Evolutionary conservation across 2,797 vertebrate genomes (phyloP).

Genomic region (Philypnodon macrostomus): DNA sequence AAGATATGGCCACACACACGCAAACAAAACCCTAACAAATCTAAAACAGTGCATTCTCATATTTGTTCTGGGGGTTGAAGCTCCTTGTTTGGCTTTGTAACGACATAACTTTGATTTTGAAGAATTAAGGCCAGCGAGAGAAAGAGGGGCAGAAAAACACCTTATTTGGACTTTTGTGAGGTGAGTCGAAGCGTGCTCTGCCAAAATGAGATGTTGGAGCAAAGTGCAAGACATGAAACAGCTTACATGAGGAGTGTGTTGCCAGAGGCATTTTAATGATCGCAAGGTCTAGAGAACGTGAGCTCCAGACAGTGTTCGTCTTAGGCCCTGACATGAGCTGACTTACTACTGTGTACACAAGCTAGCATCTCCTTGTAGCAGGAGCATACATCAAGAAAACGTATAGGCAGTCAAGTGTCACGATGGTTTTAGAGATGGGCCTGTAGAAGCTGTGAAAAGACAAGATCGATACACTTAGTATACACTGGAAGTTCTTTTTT

Average conservation of each 20-base stretch:
- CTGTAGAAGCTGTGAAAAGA: background rate
- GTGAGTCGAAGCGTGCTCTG: slow-evolving; percentile 37
- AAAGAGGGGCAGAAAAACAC: slow-evolving; percentile 44
- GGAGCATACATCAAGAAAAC: slow-evolving; percentile 33
- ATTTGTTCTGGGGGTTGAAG: slow-evolving; percentile 45
- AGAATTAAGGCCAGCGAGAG: slow-evolving; percentile 31
- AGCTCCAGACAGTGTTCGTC: slow-evolving; percentile 41
- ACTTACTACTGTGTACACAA: slow-evolving; percentile 52
- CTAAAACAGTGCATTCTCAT: slow-evolving; percentile 57
- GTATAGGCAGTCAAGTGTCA: slow-evolving; percentile 17
- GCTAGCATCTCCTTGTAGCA: slow-evolving; percentile 34
- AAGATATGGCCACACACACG: slow-evolving; percentile 45
- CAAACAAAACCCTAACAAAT: background rate
- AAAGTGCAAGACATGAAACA: slow-evolving; percentile 60
- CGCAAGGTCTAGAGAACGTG: slow-evolving; percentile 32
- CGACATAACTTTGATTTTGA: slow-evolving; percentile 47
- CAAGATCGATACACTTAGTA: slow-evolving; percentile 8
- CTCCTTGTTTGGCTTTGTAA: slow-evolving; percentile 56
- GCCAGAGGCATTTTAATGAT: slow-evolving; percentile 67
- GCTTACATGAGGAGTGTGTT: slow-evolving; percentile 48
- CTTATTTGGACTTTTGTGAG: slow-evolving; percentile 69
- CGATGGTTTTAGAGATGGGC: slow-evolving; percentile 26
- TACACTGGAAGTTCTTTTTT: background rate
- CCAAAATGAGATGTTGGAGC: slow-evolving; percentile 57
- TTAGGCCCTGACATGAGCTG: slow-evolving; percentile 53